These are phyloP conservation scores for Ursus arctos DNA, from an alignment of 2,113 vertebrate genomes.

Conservation along the genomic window DNA sequence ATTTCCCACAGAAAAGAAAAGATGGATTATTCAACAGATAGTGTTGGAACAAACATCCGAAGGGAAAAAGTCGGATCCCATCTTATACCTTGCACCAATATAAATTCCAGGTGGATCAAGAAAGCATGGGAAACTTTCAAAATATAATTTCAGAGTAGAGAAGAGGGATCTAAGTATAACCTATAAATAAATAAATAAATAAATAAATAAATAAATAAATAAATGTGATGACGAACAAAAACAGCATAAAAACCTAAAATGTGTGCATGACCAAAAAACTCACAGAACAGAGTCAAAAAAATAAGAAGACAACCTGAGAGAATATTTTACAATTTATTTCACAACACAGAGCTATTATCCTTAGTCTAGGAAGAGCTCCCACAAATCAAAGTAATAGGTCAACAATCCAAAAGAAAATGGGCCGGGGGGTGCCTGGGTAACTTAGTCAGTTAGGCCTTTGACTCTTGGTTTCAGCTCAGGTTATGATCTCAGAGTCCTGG, in stretches of 20 bases:
- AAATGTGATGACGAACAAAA: not conserved
- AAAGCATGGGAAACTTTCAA: not conserved
- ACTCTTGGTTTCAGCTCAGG: not conserved
- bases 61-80: not conserved
- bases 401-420: not conserved
- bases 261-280: not conserved
- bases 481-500: not conserved
- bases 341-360: not conserved
- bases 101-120: conserved; percentile 10
- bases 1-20: not conserved
- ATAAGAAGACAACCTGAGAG: not conserved
- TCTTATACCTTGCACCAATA: not conserved
- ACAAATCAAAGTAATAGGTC: conserved; percentile 23
- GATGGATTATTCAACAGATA: not conserved
- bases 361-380: not conserved
- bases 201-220: not conserved
- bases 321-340: conserved; percentile 23
- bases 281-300: not conserved
- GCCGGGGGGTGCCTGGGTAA: not conserved
- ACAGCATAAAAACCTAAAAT: not conserved
- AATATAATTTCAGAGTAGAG: not conserved
- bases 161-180: not conserved
- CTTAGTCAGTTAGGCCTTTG: not conserved
- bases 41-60: not conserved
- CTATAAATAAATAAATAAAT: not conserved